Evolutionary conservation across 1,140 invertebrate genomes (phyloP).

Genomic region (Matsumurasca onukii): DNA sequence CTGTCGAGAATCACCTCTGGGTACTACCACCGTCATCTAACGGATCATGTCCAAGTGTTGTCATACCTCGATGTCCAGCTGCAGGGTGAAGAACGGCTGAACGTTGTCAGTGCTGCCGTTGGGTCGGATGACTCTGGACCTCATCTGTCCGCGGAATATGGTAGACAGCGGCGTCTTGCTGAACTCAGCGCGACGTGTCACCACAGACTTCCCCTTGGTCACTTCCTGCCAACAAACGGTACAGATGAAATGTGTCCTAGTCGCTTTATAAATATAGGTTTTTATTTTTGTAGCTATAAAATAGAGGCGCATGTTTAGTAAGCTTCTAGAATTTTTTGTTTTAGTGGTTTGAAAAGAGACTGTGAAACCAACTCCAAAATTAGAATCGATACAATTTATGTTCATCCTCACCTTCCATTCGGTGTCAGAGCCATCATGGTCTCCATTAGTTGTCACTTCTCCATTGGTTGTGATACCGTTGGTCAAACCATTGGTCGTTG

Average conservation of each 20-base stretch:
- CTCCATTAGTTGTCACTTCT: slow-evolving; percentile 40
- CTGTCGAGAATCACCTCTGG: too few species aligned
- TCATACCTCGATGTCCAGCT: slow-evolving; percentile 91
- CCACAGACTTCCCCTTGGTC: slow-evolving; percentile 67
- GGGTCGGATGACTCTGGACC: slow-evolving; percentile 76
- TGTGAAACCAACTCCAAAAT: too few species aligned
- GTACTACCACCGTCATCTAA: background rate
- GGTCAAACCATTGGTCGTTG: slow-evolving; percentile 38
- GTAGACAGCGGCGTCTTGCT: slow-evolving; percentile 85
- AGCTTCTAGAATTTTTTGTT: too few species aligned
- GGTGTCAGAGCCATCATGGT: slow-evolving; percentile 45
- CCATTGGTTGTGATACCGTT: slow-evolving; percentile 54
- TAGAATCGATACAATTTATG: too few species aligned
- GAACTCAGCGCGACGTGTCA: slow-evolving; percentile 80
- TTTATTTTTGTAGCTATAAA: too few species aligned
- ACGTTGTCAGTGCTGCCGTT: slow-evolving; percentile 74
- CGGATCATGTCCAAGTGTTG: background rate
- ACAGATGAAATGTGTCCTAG: too few species aligned
- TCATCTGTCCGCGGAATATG: slow-evolving; percentile 87
- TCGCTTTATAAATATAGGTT: too few species aligned
- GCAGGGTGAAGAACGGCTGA: slow-evolving; percentile 92
- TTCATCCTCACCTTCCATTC: slow-evolving; percentile 73
- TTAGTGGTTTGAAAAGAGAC: too few species aligned
- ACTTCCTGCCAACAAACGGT: slow-evolving; percentile 35
- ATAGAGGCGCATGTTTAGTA: too few species aligned